Percentiles rank a stretch among this genome's conserved stretches.
Conservation (phyloP, 2,797 vertebrate species). For the Myotis planiceps region DNA sequence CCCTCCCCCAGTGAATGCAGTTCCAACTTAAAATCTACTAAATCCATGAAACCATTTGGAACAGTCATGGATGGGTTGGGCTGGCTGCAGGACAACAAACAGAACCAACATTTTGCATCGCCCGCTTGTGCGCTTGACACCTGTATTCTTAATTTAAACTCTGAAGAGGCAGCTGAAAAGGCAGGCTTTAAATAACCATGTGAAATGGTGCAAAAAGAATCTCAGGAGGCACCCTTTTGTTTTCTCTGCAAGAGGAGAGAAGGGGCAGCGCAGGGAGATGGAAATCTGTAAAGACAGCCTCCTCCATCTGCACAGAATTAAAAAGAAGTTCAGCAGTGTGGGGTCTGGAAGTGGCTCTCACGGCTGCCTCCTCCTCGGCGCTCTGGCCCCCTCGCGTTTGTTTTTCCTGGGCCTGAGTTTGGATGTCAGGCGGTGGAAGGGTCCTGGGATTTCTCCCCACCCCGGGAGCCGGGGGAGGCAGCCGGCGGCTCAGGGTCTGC, state of each 20-base stretch:
- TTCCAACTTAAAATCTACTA: neutral
- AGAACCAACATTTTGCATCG: neutral
- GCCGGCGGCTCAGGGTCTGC: neutral
- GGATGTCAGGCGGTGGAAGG: neutral
- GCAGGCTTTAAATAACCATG: neutral
- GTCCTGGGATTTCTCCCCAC: neutral
- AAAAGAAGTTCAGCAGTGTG: neutral
- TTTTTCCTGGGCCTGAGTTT: slow-evolving; percentile 31
- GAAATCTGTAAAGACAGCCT: neutral
- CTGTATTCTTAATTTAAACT: neutral
- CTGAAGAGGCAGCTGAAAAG: neutral
- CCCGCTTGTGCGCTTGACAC: neutral
- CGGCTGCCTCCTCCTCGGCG: neutral
- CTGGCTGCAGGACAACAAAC: neutral
- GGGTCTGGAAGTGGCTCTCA: neutral
- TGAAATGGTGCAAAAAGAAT: neutral
- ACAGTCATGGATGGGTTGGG: neutral
- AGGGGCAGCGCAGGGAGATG: fast-evolving
- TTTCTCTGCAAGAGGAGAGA: neutral
- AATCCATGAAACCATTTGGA: neutral
- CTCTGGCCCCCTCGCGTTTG: neutral
- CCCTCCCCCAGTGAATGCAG: neutral
- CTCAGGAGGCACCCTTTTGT: neutral
- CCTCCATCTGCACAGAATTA: slow-evolving; percentile 34
- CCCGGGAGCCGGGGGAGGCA: neutral